phyloP scores from a whole-genome alignment of 2,113 vertebrate species.

The Diadophis punctatus region DNA sequence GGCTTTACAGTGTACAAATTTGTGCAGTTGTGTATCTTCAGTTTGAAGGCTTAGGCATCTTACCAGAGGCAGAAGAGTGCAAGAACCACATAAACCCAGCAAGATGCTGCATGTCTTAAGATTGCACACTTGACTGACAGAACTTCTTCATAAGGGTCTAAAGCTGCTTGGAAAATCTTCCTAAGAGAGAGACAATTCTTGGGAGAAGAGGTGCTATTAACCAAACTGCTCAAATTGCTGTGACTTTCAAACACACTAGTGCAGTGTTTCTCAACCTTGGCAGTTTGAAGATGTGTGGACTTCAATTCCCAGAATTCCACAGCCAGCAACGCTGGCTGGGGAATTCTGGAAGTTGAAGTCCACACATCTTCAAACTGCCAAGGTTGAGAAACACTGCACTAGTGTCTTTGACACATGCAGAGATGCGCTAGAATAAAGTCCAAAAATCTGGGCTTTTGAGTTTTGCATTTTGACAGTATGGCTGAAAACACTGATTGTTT shows the following conservation, averaged over 20 bases:
- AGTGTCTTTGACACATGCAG: neutral
- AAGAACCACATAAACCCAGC: neutral
- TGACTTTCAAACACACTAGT: neutral
- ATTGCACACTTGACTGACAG: neutral
- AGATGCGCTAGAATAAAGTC: neutral
- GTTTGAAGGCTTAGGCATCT: neutral
- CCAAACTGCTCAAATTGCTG: neutral
- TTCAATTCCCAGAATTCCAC: no score
- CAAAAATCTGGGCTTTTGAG: neutral
- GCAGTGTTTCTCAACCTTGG: no score
- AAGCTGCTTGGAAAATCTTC: neutral
- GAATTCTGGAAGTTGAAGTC: no score
- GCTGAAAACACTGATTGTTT: conserved; percentile 6
- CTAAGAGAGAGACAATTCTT: neutral
- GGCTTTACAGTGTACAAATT: neutral
- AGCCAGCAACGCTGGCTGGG: no score
- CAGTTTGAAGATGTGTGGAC: no score
- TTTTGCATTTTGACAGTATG: neutral
- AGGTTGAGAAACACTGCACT: no score
- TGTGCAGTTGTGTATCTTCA: neutral
- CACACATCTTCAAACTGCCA: no score
- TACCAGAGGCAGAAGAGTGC: neutral
- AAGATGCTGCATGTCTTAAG: neutral
- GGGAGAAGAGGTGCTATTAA: neutral
- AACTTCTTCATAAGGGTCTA: neutral